A percentile compares a stretch with the other conserved stretches of the same genome.
These are phyloP conservation scores for Axis porcinus DNA, from an alignment of 2,113 vertebrate species.

Conservation along the genomic window DNA sequence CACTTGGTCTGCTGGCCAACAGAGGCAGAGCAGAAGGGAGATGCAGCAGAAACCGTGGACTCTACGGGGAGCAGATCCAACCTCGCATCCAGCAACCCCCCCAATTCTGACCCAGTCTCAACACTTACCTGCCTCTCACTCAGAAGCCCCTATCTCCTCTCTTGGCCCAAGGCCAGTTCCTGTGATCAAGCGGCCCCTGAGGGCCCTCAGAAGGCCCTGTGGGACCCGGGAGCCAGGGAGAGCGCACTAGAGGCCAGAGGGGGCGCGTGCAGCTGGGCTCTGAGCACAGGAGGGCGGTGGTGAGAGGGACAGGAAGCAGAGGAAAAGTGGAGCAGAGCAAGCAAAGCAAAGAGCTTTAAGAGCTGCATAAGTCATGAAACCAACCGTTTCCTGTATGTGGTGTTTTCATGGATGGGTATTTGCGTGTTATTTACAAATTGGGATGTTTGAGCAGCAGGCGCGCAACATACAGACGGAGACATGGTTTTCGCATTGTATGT, in stretches of 20 bases:
- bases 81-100: neutral
- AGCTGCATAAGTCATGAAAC: slow-evolving; percentile 81
- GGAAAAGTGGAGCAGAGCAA: slow-evolving; percentile 36
- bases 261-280: neutral
- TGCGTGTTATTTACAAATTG: slow-evolving; percentile 79
- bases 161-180: neutral
- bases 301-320: neutral
- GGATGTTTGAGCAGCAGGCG: slow-evolving; percentile 80
- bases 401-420: slow-evolving; percentile 87
- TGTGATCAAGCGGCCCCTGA: neutral
- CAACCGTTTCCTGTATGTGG: slow-evolving; percentile 89
- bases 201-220: neutral
- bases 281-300: neutral
- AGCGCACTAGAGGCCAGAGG: slow-evolving; percentile 7
- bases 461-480: slow-evolving; percentile 86
- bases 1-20: rapidly evolving
- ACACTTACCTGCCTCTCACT: neutral
- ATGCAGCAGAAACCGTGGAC: slow-evolving; percentile 22
- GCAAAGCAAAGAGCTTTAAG: slow-evolving; percentile 69
- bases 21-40: neutral
- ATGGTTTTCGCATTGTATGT: slow-evolving; percentile 86
- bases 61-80: neutral
- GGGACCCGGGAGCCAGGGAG: neutral
- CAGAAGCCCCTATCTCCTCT: neutral
- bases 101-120: neutral